These are phyloP conservation scores for Oreochromis aureus DNA, from an alignment of 2,113 vertebrate species.

Conservation along the genomic window DNA sequence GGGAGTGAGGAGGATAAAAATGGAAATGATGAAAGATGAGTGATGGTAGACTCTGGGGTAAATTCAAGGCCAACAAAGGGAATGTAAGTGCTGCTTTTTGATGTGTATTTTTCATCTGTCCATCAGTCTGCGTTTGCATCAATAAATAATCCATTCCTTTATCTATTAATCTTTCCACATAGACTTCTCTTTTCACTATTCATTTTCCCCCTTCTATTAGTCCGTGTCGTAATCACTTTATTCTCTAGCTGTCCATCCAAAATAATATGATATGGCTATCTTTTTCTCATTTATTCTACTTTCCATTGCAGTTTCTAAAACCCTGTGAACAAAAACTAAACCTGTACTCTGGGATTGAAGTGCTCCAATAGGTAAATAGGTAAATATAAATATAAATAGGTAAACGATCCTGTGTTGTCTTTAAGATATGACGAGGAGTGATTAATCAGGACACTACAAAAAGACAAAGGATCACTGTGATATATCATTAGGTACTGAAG, in stretches of 20 bases:
- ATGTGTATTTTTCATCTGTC: not conserved
- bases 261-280: not conserved
- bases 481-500: too few species aligned
- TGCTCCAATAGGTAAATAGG: not conserved
- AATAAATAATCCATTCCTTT: not conserved
- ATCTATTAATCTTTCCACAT: not conserved
- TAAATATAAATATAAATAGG: too few species aligned
- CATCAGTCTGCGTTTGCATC: not conserved
- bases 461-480: too few species aligned
- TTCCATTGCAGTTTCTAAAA: not conserved
- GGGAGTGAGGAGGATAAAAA: not conserved
- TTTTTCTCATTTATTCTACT: not conserved
- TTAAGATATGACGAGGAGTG: too few species aligned
- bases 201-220: not conserved
- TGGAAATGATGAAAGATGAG: not conserved
- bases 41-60: not conserved
- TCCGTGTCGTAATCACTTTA: not conserved
- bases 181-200: not conserved
- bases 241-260: not conserved
- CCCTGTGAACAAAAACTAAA: not conserved
- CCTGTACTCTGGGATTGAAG: not conserved
- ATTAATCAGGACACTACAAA: not conserved
- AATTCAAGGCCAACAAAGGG: not conserved
- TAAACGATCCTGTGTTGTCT: not conserved
- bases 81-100: not conserved